These are phyloP conservation scores for Amphiura filiformis DNA, from an alignment of 35 echinoderm and acorn worm species.

Conservation along the genomic window DNA sequence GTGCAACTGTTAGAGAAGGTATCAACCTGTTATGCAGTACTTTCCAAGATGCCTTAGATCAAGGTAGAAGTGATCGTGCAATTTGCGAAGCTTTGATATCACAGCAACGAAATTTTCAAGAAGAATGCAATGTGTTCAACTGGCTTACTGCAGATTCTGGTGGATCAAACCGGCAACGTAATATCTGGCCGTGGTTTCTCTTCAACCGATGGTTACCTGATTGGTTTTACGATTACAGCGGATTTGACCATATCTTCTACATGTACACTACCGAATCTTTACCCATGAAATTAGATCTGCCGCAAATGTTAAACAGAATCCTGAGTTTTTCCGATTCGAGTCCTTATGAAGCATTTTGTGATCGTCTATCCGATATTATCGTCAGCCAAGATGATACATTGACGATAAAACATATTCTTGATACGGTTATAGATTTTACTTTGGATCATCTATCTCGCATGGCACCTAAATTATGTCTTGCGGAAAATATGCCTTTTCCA, in stretches of 20 bases:
- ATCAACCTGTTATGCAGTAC: not conserved
- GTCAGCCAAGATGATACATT: not conserved
- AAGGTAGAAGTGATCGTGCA: not conserved
- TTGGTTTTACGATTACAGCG: constrained; percentile 5
- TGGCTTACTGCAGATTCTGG: not conserved
- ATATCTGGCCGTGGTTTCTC: not conserved
- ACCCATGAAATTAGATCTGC: not conserved
- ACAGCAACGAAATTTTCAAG: not conserved
- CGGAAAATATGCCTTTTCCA: not conserved
- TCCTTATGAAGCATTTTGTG: not conserved
- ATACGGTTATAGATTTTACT: not conserved
- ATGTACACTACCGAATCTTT: not conserved
- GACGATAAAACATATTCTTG: not conserved
- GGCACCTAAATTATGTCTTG: not conserved
- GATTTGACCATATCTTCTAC: not conserved
- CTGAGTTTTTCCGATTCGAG: not conserved
- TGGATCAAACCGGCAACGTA: not conserved
- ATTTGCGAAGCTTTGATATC: not conserved
- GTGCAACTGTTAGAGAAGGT: not conserved
- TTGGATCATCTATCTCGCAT: not conserved
- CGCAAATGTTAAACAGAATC: not conserved
- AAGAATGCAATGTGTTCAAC: not conserved
- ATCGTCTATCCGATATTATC: not conserved
- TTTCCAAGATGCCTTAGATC: not conserved
- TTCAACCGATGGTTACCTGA: not conserved